Base-by-base conservation (phyloP, 2,113 vertebrate species). In the Balaeniceps rex region DNA sequence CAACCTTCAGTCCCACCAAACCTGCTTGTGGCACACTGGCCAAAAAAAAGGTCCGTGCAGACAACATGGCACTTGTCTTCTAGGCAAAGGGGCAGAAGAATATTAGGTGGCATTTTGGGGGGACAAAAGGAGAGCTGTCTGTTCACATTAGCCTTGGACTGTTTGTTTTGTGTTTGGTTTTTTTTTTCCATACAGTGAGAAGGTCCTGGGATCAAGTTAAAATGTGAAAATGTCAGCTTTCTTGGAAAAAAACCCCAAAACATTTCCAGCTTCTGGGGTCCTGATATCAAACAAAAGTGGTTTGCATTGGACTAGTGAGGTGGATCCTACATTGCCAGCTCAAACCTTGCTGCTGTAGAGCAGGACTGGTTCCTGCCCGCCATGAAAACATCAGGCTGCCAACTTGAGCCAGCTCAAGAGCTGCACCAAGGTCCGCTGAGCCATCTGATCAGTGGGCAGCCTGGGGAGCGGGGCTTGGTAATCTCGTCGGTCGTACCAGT, bases 401-500 rank as follows among this genome's bases (percentile, higher is more conserved):
- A 47, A 26, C 34, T 31, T 29, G 7, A 84, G 19, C 55, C 47
- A 40, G 11, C 29, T 77, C 44, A 52, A 21, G 82, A 66, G 26
- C 55, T 85, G 24, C 44, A n/a, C 11, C 40, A 14, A 51, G 40
- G 58, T 54, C 29, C 8, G 0, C 57, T n/a, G 68, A 76, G 36
- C 26, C 0, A 0, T 64, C 51, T 72, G 34, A 28, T 36, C 57
- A 64, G 58, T 44, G 9, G 69, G 28, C 2, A 14, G 40, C 6
- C 51, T 61, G n/a, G 31, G 36, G 17, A 87, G 16, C 15, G 2
- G 22, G 25, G 40, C 52, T 74, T 76, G 54, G 46, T 15, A 61
- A 57, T 14, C 46, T 84, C 2, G 0, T 40, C 61, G 42, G 21
- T 38, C 0, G 0, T 25, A 25, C 33, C 71, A 40, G 14, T 29